These are phyloP conservation scores for Nibea coibor DNA, from an alignment of 2,113 vertebrate species.

Conservation along the genomic window DNA sequence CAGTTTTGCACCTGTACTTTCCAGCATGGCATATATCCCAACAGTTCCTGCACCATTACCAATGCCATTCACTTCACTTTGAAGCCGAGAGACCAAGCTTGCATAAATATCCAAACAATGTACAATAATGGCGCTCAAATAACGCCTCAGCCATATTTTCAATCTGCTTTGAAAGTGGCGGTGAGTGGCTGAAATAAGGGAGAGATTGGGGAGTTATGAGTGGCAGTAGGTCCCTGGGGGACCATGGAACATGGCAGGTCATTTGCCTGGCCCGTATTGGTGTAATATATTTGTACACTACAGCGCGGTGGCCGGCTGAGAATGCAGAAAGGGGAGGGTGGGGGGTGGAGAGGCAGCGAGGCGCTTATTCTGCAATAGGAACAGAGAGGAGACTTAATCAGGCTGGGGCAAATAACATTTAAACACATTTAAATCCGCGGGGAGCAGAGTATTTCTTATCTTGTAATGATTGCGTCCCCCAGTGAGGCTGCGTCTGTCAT, in stretches of 20 bases:
- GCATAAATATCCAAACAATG: conserved; percentile 50
- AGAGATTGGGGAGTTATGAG: conserved; percentile 59
- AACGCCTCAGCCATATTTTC: conserved; percentile 50
- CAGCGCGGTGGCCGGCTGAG: conserved; percentile 21
- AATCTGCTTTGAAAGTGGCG: conserved; percentile 50
- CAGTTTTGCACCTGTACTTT: conserved; percentile 12
- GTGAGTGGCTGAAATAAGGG: conserved; percentile 58
- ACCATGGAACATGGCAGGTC: conserved; percentile 62
- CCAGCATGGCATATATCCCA: conserved; percentile 8
- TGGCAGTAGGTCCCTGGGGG: conserved; percentile 56
- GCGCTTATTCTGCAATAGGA: conserved; percentile 54
- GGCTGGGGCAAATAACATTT: conserved; percentile 51
- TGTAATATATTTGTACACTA: conserved; percentile 62
- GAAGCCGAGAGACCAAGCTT: not conserved
- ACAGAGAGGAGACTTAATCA: conserved; percentile 49
- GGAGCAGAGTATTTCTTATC: conserved; percentile 45
- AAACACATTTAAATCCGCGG: conserved; percentile 45
- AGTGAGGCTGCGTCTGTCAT: conserved; percentile 28
- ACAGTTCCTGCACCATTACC: conserved; percentile 40
- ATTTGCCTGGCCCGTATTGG: conserved; percentile 57
- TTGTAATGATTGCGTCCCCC: conserved; percentile 29
- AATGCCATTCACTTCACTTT: conserved; percentile 36
- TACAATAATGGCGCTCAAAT: conserved; percentile 46
- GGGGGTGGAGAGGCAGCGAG: conserved; percentile 21
- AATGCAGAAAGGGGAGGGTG: conserved; percentile 20